phyloP scores from a whole-genome alignment of 2,113 vertebrate genomes.

The Elanus axillaris region DNA sequence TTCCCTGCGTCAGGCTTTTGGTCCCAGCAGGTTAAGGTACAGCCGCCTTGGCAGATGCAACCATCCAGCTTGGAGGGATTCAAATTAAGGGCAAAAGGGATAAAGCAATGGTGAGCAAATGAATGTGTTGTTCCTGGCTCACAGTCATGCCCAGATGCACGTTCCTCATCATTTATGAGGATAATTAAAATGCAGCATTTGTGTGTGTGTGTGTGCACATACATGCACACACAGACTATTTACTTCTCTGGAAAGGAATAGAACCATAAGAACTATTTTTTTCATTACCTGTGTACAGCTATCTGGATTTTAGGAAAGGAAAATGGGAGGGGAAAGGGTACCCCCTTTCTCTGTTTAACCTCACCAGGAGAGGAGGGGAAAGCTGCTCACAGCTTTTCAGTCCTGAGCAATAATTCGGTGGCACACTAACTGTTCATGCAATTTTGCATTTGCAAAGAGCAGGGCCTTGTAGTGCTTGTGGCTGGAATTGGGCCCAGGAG shows the following conservation, averaged over 20 bases:
- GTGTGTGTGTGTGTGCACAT: not conserved
- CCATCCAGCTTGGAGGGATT: not conserved
- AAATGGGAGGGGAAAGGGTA: not conserved
- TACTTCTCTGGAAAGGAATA: not conserved
- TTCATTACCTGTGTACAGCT: not conserved
- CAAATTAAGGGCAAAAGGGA: constrained; percentile 42
- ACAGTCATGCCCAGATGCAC: constrained; percentile 14
- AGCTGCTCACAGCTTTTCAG: not conserved
- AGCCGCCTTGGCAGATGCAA: not conserved
- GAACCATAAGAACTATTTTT: not conserved
- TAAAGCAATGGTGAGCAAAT: constrained; percentile 18
- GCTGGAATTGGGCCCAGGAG: not conserved
- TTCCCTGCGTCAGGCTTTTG: not conserved
- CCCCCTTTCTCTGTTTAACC: not conserved
- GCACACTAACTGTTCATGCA: not conserved
- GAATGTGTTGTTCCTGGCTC: not conserved
- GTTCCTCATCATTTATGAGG: not conserved
- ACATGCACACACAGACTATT: not conserved
- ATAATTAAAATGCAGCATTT: constrained; percentile 23
- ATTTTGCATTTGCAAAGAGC: not conserved
- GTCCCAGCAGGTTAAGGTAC: constrained; percentile 34
- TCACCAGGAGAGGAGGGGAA: not conserved
- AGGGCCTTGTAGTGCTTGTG: not conserved
- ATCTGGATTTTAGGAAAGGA: not conserved
- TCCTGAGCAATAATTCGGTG: not conserved